A percentile compares a stretch with the other conserved stretches of the same genome.
Evolutionary conservation across 2,797 vertebrate species (phyloP).

Genomic region (Syncerus caffer): DNA sequence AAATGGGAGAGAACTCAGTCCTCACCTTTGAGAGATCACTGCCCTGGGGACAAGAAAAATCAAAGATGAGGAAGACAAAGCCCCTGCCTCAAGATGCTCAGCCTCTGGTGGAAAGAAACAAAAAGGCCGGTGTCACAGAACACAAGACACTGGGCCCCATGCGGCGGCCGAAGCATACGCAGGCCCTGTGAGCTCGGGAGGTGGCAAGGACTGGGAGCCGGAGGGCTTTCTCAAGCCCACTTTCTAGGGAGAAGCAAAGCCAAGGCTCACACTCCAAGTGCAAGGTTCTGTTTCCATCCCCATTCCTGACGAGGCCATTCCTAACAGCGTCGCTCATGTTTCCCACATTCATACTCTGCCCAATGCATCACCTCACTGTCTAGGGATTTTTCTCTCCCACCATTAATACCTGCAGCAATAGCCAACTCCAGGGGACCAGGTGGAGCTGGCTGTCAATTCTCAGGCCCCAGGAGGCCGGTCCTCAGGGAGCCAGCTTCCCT

Average conservation of each 20-base stretch:
- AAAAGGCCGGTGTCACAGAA: accelerated
- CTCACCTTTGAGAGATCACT: background rate
- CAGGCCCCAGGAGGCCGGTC: background rate
- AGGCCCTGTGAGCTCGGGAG: accelerated
- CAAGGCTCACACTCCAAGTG: background rate
- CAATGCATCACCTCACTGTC: background rate
- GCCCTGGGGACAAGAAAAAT: too few relatives aligned
- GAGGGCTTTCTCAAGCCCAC: background rate
- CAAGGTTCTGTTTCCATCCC: background rate
- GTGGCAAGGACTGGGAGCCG: accelerated
- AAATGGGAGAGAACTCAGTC: background rate
- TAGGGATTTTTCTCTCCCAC: background rate
- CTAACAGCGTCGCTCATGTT: accelerated
- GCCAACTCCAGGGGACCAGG: background rate
- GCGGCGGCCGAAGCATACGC: accelerated
- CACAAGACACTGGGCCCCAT: accelerated
- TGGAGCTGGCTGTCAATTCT: background rate
- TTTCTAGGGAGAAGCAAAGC: too few relatives aligned
- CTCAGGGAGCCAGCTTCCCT: accelerated
- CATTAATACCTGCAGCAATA: too few relatives aligned
- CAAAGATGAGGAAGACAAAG: background rate
- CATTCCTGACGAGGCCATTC: accelerated
- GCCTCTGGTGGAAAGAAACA: accelerated
- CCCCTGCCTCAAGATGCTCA: background rate
- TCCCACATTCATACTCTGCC: background rate